Percentiles rank a stretch among this genome's conserved stretches.
Conservation (phyloP, 2,888 invertebrate genomes). For the Ditylenchus weischeri region DNA sequence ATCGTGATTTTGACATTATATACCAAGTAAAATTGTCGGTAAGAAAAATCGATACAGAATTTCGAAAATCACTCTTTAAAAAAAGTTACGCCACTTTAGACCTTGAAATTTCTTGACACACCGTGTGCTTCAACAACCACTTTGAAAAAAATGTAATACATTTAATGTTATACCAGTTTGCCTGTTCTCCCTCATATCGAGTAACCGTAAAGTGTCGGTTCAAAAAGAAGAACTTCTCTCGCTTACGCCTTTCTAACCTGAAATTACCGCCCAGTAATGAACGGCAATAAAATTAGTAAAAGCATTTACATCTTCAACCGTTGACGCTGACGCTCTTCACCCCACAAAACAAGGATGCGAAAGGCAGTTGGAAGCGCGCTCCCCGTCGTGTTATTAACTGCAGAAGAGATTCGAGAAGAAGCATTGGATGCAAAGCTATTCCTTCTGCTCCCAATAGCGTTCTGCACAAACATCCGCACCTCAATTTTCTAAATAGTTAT, state of each 20-base stretch:
- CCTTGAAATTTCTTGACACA: too few relatives aligned
- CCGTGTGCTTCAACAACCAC: too few relatives aligned
- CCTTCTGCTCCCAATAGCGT: background rate
- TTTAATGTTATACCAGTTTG: background rate
- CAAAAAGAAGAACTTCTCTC: conserved; percentile 5
- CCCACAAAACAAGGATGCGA: conserved; percentile 18
- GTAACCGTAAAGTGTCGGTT: background rate
- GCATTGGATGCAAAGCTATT: background rate
- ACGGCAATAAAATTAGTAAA: too few relatives aligned
- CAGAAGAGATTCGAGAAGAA: background rate
- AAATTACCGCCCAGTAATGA: background rate
- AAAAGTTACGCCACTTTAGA: too few relatives aligned
- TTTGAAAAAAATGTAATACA: too few relatives aligned
- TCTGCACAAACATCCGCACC: conserved; percentile 5
- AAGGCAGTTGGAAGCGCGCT: conserved; percentile 13
- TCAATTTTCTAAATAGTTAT: conserved; percentile 3
- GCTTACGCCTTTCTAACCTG: background rate
- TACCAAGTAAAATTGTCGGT: too few relatives aligned
- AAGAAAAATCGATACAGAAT: too few relatives aligned
- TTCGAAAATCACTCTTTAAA: too few relatives aligned
- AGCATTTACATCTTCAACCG: conserved; percentile 15
- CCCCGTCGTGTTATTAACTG: background rate
- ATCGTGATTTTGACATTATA: too few relatives aligned
- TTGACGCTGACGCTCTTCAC: conserved; percentile 25
- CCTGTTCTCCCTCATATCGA: conserved; percentile 4